phyloP scores from a whole-genome alignment of 2,888 invertebrate genomes.

The Drosophila kambysellisi region DNA sequence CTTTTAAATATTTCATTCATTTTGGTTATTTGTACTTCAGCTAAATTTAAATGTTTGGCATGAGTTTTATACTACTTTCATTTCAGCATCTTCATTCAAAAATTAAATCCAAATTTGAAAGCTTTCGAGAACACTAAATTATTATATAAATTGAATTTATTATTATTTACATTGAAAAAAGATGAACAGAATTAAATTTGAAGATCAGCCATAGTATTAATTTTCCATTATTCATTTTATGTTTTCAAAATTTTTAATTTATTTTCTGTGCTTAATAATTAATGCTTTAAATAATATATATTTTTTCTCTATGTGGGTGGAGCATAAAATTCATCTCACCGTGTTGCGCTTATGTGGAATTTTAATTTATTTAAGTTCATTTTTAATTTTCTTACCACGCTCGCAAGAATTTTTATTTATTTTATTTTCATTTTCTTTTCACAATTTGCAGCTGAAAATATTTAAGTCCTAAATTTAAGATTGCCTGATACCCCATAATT shows the following conservation, averaged over 20 bases:
- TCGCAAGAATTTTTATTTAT: constrained; percentile 46
- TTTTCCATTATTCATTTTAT: neutral
- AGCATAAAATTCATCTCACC: constrained; percentile 1
- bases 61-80: constrained; percentile 4
- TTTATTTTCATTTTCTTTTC: constrained; percentile 59
- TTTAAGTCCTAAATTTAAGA: constrained; percentile 51
- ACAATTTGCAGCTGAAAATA: constrained; percentile 62
- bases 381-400: constrained; percentile 19
- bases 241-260: neutral
- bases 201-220: neutral
- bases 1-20: constrained; percentile 4
- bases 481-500: constrained; percentile 44
- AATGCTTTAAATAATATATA: neutral
- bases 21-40: constrained; percentile 1
- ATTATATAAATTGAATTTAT: neutral
- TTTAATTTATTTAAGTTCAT: constrained; percentile 11
- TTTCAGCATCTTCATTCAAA: neutral
- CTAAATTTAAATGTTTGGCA: constrained; percentile 19
- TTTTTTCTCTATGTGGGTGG: neutral
- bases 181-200: neutral
- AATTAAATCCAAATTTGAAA: neutral
- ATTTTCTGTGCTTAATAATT: neutral
- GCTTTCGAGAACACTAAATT: too few species aligned
- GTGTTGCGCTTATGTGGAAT: constrained; percentile 1
- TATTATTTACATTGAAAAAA: neutral